These are phyloP conservation scores for Cnemophilus loriae DNA, from an alignment of 2,113 vertebrate species.

Conservation along the genomic window DNA sequence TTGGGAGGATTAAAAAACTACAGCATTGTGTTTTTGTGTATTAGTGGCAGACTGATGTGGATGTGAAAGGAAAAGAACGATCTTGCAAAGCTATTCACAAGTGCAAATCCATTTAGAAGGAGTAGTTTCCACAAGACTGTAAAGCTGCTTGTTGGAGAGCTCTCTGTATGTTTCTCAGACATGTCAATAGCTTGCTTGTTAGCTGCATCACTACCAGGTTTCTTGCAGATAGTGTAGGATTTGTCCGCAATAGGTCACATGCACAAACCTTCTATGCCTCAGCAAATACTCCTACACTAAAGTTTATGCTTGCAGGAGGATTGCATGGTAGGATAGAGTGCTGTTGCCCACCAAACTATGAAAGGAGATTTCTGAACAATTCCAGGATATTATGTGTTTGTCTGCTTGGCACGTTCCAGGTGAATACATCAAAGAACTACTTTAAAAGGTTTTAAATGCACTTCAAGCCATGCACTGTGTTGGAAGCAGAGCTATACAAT, in stretches of 20 bases:
- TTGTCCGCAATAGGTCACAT: neutral
- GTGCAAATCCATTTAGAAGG: constrained; percentile 15
- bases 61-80: neutral
- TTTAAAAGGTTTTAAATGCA: neutral
- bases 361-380: neutral
- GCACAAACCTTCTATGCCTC: neutral
- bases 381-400: neutral
- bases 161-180: neutral
- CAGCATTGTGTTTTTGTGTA: neutral
- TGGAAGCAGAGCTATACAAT: neutral
- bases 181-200: neutral
- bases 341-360: neutral
- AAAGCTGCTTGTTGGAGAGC: neutral
- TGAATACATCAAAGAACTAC: neutral
- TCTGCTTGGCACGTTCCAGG: neutral
- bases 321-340: neutral
- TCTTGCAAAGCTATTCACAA: neutral
- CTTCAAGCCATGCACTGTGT: neutral
- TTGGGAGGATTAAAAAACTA: neutral
- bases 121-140: neutral
- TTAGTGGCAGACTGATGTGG: neutral
- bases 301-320: neutral
- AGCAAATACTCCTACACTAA: neutral
- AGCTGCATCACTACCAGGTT: neutral
- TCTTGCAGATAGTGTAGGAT: neutral